Base-by-base conservation (phyloP, 2,888 invertebrate genomes). In the Rhyacophila evoluta region DNA sequence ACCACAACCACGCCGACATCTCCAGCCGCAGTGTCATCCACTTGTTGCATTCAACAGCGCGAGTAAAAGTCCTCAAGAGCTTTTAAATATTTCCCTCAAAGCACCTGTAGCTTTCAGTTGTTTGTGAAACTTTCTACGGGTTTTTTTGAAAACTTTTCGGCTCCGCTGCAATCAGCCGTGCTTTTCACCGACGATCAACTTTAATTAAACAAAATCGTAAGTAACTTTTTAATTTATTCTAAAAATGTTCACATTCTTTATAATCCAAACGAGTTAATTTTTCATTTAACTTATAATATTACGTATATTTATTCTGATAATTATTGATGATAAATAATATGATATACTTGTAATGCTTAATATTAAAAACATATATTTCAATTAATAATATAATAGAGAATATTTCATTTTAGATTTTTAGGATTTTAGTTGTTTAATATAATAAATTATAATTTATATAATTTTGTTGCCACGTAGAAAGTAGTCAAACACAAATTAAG, bases 11-110 rank as follows among this genome's bases (percentile, higher is more conserved):
- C 36, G 37, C 37, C 12, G 36, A 72, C 72, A 33, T 72, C 72
- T 25, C 37, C 72, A n/a, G 33, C 33, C 69, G 29, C 69, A 69
- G 28, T 68, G 11, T n/a, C 71, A 19, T 41, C 55, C 73, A 74
- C 73, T 74, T 74, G 73, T 74, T 74, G 73, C 73, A 29, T 28
- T 28, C 55, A 55, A 55, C 55, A 55, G 8, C 55, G 55, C 55
- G 25, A 55, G 19, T 55, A 19, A 25, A 25, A 55, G 15, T 19
- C 55, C 8, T 55, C 55, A 55, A 19, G 19, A 55, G 19, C 25
- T 55, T 55, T 55, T 10, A 19, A 15, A 25, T 55, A 10, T 55
- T 55, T 55, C 55, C 19, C 55, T 25, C 55, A 19, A 55, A 55
- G 55, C 55, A 55, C 55, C 55, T 55, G 55, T 55, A 55, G 55